Evolutionary conservation across 2,797 vertebrate genomes (phyloP).

Genomic region (Avahi laniger): DNA sequence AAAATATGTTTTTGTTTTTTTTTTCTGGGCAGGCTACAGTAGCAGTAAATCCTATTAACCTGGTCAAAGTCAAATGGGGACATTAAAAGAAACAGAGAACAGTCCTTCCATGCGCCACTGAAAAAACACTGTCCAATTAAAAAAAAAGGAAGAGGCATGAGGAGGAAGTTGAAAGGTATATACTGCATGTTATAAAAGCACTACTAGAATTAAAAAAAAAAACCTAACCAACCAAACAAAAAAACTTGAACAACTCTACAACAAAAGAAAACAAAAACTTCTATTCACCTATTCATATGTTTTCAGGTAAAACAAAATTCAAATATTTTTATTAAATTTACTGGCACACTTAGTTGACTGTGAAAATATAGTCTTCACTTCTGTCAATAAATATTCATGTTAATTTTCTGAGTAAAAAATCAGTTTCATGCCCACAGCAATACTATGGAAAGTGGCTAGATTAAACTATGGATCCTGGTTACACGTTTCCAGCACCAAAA

Average conservation of each 20-base stretch:
- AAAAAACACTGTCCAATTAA: constrained; percentile 32
- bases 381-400: constrained; percentile 75
- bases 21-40: constrained; percentile 49
- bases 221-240: neutral
- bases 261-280: neutral
- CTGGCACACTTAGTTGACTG: constrained; percentile 57
- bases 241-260: neutral
- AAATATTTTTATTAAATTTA: constrained; percentile 61
- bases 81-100: constrained; percentile 69
- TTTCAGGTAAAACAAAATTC: constrained; percentile 51
- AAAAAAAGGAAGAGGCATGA: neutral
- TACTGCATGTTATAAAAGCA: constrained; percentile 38
- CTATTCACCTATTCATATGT: neutral
- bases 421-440: constrained; percentile 72
- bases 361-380: constrained; percentile 59
- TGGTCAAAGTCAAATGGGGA: constrained; percentile 81
- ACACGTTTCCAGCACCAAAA: constrained; percentile 73
- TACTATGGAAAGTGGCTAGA: constrained; percentile 67
- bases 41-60: constrained; percentile 77
- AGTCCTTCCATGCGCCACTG: constrained; percentile 35
- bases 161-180: constrained; percentile 49
- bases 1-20: constrained; percentile 63
- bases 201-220: neutral
- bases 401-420: constrained; percentile 78
- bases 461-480: constrained; percentile 56